These are phyloP conservation scores for Nesidiocoris tenuis DNA, from an alignment of 2,888 invertebrate genomes.

Conservation along the genomic window DNA sequence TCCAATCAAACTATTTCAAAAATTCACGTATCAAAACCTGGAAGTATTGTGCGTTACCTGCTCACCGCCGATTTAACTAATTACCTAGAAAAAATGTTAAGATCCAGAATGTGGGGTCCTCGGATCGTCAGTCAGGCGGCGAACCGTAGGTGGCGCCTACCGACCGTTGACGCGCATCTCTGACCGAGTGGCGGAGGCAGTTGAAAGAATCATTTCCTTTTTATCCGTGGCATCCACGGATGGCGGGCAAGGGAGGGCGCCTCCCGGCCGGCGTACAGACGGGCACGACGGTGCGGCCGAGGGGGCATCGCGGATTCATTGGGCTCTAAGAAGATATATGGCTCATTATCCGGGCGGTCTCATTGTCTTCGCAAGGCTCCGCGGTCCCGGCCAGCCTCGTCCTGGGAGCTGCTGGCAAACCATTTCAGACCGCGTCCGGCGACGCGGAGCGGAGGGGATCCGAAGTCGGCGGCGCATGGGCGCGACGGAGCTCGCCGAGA, in stretches of 20 bases:
- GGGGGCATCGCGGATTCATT: not conserved
- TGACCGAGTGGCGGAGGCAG: constrained; percentile 13
- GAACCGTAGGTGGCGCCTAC: not conserved
- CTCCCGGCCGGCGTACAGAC: not conserved
- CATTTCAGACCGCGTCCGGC: not conserved
- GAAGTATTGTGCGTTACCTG: too few species aligned
- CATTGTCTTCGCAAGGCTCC: constrained; percentile 22
- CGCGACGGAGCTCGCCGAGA: not conserved
- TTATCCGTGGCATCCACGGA: constrained; percentile 4
- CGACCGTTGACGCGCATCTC: not conserved
- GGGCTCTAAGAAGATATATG: constrained; percentile 34
- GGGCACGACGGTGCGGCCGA: not conserved
- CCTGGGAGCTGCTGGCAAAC: not conserved
- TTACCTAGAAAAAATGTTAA: too few species aligned
- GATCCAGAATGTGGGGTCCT: too few species aligned
- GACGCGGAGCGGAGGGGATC: not conserved
- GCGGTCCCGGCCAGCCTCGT: not conserved
- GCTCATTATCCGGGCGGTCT: constrained; percentile 40
- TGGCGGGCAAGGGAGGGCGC: not conserved
- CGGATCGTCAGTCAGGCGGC: too few species aligned
- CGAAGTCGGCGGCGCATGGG: not conserved
- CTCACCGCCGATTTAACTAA: too few species aligned
- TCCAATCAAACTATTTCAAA: too few species aligned
- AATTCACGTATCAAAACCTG: too few species aligned
- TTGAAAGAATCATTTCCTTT: constrained; percentile 36